Percentiles rank a stretch among this genome's conserved stretches.
These are phyloP conservation scores for Rhagium mordax DNA, from an alignment of 2,888 invertebrate genomes.

Conservation along the genomic window DNA sequence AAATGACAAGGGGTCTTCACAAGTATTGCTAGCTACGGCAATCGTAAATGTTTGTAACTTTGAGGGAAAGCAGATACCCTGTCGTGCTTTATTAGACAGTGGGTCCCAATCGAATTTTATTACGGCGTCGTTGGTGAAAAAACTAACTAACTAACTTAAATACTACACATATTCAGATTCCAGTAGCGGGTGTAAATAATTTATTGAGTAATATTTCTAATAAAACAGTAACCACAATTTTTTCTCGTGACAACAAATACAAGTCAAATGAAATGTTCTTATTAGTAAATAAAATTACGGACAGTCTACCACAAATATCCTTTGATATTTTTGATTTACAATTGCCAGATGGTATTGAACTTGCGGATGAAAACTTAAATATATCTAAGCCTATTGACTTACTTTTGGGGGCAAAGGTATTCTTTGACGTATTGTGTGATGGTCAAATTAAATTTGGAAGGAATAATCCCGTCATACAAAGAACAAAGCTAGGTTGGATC, in stretches of 20 bases:
- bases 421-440: conserved; percentile 7
- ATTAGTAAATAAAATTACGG: conserved; percentile 14
- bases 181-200: conserved; percentile 4
- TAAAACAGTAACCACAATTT: neutral
- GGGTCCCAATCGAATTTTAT: conserved; percentile 3
- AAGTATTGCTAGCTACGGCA: conserved; percentile 12
- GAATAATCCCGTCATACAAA: conserved; percentile 1
- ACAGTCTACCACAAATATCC: neutral
- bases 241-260: neutral
- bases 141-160: conserved; percentile 9
- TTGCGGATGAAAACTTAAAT: conserved; percentile 18
- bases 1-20: neutral
- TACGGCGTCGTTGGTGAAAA: neutral
- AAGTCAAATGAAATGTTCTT: conserved; percentile 13
- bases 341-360: neutral
- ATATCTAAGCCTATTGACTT: neutral
- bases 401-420: conserved; percentile 14
- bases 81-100: neutral
- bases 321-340: no score
- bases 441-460: neutral
- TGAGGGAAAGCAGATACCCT: neutral
- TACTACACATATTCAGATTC: neutral
- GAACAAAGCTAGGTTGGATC: conserved; percentile 23
- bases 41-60: neutral
- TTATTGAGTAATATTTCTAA: no score